Evolutionary conservation across 2,113 vertebrate species (phyloP).

Genomic region (Cryptomyrus ogoouensis): DNA sequence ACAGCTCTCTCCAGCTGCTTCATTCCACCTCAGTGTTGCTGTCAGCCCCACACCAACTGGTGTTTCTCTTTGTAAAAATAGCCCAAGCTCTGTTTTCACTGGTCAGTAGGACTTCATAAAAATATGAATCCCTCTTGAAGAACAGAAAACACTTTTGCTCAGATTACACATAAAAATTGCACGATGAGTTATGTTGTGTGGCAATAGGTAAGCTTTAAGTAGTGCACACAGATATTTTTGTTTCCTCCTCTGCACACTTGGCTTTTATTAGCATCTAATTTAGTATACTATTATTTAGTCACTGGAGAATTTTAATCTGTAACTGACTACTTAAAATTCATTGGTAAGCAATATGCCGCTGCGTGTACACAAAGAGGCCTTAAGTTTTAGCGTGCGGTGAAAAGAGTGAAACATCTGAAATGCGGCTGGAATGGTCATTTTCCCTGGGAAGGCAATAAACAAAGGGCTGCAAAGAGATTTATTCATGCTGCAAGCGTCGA

Average conservation of each 20-base stretch:
- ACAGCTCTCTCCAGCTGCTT: not conserved
- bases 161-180: not conserved
- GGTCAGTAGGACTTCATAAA: not conserved
- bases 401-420: not conserved
- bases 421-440: not conserved
- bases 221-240: not conserved
- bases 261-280: conserved; percentile 5
- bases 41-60: not conserved
- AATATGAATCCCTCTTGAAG: not conserved
- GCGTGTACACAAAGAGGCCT: not conserved
- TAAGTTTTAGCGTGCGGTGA: not conserved
- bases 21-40: not conserved
- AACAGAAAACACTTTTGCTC: not conserved
- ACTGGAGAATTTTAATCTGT: conserved; percentile 1
- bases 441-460: conserved; percentile 7
- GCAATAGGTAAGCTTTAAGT: not conserved
- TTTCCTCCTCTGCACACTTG: not conserved
- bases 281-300: not conserved
- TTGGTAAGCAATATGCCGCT: not conserved
- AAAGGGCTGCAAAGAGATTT: conserved; percentile 22
- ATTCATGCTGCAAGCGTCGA: conserved; percentile 14
- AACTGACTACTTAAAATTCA: not conserved
- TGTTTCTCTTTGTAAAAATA: conserved; percentile 6
- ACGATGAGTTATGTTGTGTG: not conserved
- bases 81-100: not conserved